Percentiles rank a stretch among this genome's conserved stretches.
Conservation (phyloP, 2,797 vertebrate genomes). For the Eidolon dupreanum region DNA sequence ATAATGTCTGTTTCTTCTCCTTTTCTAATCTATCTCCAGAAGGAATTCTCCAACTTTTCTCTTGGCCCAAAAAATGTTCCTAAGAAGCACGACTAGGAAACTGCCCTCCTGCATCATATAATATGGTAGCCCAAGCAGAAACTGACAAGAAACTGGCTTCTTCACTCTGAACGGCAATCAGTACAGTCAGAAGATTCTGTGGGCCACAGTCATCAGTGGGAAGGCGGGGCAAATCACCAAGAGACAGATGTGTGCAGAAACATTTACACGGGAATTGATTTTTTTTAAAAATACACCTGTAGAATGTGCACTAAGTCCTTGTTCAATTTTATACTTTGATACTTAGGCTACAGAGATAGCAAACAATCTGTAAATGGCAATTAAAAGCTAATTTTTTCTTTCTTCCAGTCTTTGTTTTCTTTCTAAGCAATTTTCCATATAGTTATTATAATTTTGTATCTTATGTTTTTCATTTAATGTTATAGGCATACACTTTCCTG, state of each 20-base stretch:
- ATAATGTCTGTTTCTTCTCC: not conserved
- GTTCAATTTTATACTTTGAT: not conserved
- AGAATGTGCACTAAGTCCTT: not conserved
- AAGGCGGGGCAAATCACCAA: not conserved
- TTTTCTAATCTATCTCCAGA: not conserved
- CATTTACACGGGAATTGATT: not conserved
- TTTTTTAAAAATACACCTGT: not conserved
- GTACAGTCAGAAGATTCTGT: not conserved
- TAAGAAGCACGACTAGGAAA: not conserved
- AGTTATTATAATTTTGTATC: not conserved
- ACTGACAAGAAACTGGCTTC: not conserved
- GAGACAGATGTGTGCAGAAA: not conserved
- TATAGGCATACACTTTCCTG: not conserved
- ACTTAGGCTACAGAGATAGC: not conserved
- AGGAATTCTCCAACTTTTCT: conserved; percentile 16
- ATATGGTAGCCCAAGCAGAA: not conserved
- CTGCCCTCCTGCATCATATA: not conserved
- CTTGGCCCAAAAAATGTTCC: not conserved
- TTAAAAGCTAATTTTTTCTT: not conserved
- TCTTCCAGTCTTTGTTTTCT: not conserved
- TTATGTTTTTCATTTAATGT: not conserved
- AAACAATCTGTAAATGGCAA: not conserved
- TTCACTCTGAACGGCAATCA: not conserved
- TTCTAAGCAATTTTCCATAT: not conserved
- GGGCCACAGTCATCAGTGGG: not conserved